Percentiles rank a stretch among this genome's conserved stretches.
Conservation (phyloP, 1,140 invertebrate genomes). For the Drosophila arawakana region DNA sequence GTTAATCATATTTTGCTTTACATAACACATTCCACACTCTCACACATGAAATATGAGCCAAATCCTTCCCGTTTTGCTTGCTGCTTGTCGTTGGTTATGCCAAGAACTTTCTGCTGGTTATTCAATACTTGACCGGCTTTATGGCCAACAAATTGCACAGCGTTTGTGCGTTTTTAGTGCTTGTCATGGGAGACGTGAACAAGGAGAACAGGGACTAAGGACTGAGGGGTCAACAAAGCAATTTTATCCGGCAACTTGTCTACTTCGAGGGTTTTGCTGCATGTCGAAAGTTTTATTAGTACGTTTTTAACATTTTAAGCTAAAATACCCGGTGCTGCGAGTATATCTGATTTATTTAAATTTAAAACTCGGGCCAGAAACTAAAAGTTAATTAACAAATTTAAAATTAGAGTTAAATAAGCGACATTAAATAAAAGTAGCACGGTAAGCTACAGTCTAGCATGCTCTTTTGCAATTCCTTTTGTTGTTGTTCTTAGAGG, state of each 20-base stretch:
- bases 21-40: constrained; percentile 11
- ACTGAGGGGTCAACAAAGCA: constrained; percentile 30
- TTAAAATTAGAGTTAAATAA: too few relatives aligned
- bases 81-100: neutral
- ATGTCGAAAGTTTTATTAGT: constrained; percentile 47
- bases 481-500: constrained; percentile 10
- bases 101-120: constrained; percentile 39
- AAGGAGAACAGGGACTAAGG: neutral
- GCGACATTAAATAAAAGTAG: too few relatives aligned
- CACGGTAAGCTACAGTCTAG: too few relatives aligned
- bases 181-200: constrained; percentile 4
- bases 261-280: constrained; percentile 41
- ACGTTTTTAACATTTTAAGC: neutral
- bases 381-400: too few relatives aligned
- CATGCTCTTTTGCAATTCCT: neutral
- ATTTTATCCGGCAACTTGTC: constrained; percentile 58
- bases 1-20: constrained; percentile 24
- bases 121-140: constrained; percentile 55
- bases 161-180: constrained; percentile 54
- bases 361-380: too few relatives aligned
- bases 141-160: constrained; percentile 67
- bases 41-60: constrained; percentile 10
- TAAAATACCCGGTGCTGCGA: neutral
- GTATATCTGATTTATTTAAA: too few relatives aligned
- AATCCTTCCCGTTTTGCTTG: neutral